Percentiles rank a stretch among this genome's conserved stretches.
These are phyloP conservation scores for Drosophila barbarae DNA, from an alignment of 2,888 invertebrate species.

Conservation along the genomic window DNA sequence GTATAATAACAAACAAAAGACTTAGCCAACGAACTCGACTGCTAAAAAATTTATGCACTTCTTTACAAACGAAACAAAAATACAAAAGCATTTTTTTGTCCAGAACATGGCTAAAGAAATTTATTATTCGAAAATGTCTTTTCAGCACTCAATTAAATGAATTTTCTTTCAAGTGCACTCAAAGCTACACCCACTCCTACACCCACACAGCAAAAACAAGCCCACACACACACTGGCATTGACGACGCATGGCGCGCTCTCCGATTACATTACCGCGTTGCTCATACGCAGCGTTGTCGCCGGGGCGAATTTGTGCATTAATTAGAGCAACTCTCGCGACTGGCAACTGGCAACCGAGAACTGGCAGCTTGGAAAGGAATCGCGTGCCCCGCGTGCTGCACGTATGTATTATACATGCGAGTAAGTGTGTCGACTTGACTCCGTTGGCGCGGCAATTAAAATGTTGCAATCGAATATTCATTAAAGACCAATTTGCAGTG, in stretches of 20 bases:
- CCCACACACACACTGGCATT: conserved; percentile 2
- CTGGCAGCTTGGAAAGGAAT: conserved; percentile 19
- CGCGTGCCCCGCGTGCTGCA: conserved; percentile 22
- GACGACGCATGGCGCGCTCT: conserved; percentile 20
- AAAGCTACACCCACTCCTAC: background rate
- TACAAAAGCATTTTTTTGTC: too few relatives aligned
- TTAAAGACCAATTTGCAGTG: conserved; percentile 59
- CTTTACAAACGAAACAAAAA: too few relatives aligned
- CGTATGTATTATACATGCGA: background rate
- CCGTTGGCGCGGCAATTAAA: conserved; percentile 48
- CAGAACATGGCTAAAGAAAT: too few relatives aligned
- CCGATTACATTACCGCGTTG: conserved; percentile 39
- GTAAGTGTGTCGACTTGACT: conserved; percentile 30
- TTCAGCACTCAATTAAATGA: background rate
- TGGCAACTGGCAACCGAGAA: conserved; percentile 37
- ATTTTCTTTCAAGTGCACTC: conserved; percentile 26
- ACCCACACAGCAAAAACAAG: background rate
- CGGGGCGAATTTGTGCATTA: conserved; percentile 53
- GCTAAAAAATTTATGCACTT: too few relatives aligned
- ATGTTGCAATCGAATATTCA: conserved; percentile 62
- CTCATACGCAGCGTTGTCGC: conserved; percentile 64
- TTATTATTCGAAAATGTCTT: background rate
- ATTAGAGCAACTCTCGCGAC: conserved; percentile 52
- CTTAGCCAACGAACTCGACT: conserved; percentile 66
- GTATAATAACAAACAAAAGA: conserved; percentile 63